phyloP scores from a whole-genome alignment of 2,113 vertebrate species.

The Rhynchopsitta pachyrhyncha region DNA sequence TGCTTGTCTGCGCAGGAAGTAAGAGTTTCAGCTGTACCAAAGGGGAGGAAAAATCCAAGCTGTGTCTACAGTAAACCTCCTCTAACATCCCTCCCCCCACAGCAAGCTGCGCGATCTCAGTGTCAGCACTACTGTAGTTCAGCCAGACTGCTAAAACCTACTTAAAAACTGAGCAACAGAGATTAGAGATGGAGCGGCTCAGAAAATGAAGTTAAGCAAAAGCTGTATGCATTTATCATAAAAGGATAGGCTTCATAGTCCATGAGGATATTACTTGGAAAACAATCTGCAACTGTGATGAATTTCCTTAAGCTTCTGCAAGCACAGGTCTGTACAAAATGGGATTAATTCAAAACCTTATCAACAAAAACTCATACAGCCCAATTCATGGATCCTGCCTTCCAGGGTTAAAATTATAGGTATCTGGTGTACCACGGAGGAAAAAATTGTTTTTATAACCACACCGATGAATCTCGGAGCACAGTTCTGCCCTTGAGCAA shows the following conservation, averaged over 20 bases:
- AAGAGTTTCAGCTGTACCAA: conserved; percentile 14
- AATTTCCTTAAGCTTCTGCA: conserved; percentile 51
- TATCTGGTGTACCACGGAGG: neutral
- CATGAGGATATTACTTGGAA: conserved; percentile 34
- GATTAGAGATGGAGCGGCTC: conserved; percentile 28
- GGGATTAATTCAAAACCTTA: conserved; percentile 64
- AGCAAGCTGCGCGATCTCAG: neutral
- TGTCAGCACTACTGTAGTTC: conserved; percentile 18
- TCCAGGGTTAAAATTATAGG: conserved; percentile 61
- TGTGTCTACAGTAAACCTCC: neutral
- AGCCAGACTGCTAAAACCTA: conserved; percentile 31
- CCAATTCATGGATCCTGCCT: neutral
- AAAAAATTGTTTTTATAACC: conserved; percentile 16
- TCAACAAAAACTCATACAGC: conserved; percentile 52
- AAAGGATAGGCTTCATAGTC: conserved; percentile 29
- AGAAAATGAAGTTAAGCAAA: conserved; percentile 53
- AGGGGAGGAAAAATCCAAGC: neutral
- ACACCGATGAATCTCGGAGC: neutral
- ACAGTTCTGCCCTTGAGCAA: conserved; percentile 33
- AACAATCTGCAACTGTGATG: conserved; percentile 56
- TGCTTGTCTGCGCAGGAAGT: conserved; percentile 28
- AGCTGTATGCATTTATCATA: conserved; percentile 15
- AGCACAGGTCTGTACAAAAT: conserved; percentile 44
- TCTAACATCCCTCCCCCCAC: neutral
- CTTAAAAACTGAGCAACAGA: neutral